These are phyloP conservation scores for Halictus ligatus DNA, from an alignment of 2,888 invertebrate genomes.

Conservation along the genomic window DNA sequence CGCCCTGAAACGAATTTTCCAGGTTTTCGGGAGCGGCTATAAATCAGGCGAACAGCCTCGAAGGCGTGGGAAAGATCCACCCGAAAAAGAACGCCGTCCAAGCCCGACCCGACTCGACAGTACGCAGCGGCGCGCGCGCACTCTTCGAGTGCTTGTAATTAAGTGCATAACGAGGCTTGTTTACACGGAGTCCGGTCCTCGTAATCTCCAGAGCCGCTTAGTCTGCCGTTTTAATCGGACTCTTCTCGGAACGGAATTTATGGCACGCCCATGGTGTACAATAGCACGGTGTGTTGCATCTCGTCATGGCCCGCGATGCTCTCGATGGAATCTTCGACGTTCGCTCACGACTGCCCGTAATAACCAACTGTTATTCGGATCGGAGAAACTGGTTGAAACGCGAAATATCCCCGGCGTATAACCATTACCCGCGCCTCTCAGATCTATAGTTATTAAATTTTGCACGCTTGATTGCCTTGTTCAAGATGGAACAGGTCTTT, in stretches of 20 bases:
- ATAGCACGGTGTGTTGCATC: constrained; percentile 40
- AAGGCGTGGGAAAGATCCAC: constrained; percentile 54
- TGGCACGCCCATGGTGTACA: constrained; percentile 52
- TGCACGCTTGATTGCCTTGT: background rate
- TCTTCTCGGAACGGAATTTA: constrained; percentile 67
- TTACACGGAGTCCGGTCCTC: constrained; percentile 71
- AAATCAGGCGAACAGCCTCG: background rate
- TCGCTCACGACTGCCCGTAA: constrained; percentile 4
- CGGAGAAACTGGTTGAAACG: background rate
- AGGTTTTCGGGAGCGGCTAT: background rate
- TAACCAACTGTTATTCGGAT: background rate
- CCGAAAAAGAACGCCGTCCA: constrained; percentile 37
- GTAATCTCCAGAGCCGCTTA: constrained; percentile 75
- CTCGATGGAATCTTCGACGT: constrained; percentile 32
- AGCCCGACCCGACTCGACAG: background rate
- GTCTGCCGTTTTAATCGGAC: constrained; percentile 75
- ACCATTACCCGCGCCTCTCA: background rate
- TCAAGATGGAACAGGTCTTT: background rate
- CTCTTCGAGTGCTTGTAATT: constrained; percentile 67
- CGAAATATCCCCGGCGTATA: background rate
- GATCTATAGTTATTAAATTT: background rate
- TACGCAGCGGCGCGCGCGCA: constrained; percentile 29
- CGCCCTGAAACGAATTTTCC: background rate
- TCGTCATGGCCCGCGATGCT: background rate
- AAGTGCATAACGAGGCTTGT: constrained; percentile 74